Conservation (phyloP, 92 coral and sea anemone species). For the Meandrina meandrites region DNA sequence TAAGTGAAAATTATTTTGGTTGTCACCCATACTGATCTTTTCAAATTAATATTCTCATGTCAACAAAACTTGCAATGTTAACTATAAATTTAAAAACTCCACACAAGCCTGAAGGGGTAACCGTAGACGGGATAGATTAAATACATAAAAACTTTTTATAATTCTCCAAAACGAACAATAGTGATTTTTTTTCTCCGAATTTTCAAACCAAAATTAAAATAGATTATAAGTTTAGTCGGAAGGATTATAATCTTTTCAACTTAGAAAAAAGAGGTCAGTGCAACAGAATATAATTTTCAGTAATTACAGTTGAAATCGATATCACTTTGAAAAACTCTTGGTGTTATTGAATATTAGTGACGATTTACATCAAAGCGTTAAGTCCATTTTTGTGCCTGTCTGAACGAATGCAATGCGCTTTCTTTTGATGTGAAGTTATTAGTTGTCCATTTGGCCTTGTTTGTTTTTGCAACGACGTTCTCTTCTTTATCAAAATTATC, state of each 20-base stretch:
- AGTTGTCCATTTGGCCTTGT: neutral
- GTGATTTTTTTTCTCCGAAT: neutral
- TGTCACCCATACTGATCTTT: too few relatives aligned
- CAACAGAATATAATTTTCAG: neutral
- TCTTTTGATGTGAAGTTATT: neutral
- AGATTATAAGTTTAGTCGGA: too few relatives aligned
- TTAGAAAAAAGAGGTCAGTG: neutral
- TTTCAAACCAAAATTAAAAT: too few relatives aligned
- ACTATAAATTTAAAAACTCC: neutral
- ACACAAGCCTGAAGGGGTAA: neutral
- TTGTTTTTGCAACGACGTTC: neutral
- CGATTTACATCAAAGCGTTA: neutral
- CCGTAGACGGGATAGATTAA: neutral
- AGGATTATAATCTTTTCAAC: too few relatives aligned
- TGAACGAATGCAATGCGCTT: neutral
- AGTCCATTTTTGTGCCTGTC: neutral
- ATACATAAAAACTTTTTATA: neutral
- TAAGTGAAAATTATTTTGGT: too few relatives aligned
- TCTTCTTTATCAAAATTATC: neutral
- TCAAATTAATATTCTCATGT: neutral
- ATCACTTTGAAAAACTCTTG: neutral
- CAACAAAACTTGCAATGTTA: neutral
- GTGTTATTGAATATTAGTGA: neutral
- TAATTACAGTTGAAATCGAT: neutral
- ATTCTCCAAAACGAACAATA: neutral